Percentiles rank a stretch among this genome's conserved stretches.
These are phyloP conservation scores for Leptobrachium leishanense DNA, from an alignment of 2,113 vertebrate genomes.

Conservation along the genomic window DNA sequence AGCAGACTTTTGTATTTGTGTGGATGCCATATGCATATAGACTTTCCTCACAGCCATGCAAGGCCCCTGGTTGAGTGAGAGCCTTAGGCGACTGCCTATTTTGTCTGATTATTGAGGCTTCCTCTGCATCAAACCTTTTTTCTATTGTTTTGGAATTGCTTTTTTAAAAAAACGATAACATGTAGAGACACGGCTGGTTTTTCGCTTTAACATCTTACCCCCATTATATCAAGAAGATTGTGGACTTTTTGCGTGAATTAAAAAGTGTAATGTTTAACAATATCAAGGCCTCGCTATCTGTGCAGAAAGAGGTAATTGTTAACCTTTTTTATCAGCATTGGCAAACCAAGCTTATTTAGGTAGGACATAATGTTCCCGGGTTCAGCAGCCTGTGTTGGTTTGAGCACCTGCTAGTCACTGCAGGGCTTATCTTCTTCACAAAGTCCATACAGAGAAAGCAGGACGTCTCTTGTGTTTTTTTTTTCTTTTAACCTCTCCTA, in stretches of 20 bases:
- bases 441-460: slow-evolving; percentile 52
- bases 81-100: too few species aligned
- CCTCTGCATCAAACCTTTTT: too few species aligned
- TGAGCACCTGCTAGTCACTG: slow-evolving; percentile 12
- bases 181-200: too few species aligned
- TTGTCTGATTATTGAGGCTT: too few species aligned
- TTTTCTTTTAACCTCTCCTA: slow-evolving; percentile 37
- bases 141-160: too few species aligned
- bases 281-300: slow-evolving; percentile 57
- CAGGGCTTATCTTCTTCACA: slow-evolving; percentile 41
- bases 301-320: slow-evolving; percentile 64
- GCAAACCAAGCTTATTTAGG: slow-evolving; percentile 55
- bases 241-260: slow-evolving; percentile 18
- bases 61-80: too few species aligned
- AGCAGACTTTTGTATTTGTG: too few species aligned
- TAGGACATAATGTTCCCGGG: slow-evolving; percentile 55
- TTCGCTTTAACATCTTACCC: background rate
- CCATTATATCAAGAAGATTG: background rate
- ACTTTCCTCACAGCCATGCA: too few species aligned
- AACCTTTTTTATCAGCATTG: slow-evolving; percentile 63
- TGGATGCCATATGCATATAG: too few species aligned
- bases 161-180: too few species aligned
- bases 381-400: background rate
- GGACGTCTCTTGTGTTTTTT: slow-evolving; percentile 8
- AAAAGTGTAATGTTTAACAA: slow-evolving; percentile 43